These are phyloP conservation scores for Aphidius colemani DNA, from an alignment of 2,888 invertebrate genomes.

Conservation along the genomic window DNA sequence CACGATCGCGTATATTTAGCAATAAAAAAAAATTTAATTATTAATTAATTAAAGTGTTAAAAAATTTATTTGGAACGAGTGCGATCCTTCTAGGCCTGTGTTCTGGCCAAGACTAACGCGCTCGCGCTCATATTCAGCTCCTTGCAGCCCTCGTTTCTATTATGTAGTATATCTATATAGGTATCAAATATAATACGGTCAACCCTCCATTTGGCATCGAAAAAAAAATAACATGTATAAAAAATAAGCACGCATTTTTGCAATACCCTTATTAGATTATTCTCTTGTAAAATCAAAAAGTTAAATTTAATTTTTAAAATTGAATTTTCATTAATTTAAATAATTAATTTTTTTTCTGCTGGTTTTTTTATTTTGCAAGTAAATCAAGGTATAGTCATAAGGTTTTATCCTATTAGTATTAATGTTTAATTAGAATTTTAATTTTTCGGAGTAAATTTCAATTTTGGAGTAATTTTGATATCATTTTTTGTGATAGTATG, in stretches of 20 bases:
- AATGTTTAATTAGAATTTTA: no score
- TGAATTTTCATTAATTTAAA: no score
- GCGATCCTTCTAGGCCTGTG: constrained; percentile 58
- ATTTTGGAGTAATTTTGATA: no score
- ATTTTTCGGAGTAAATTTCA: no score
- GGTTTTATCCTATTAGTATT: no score
- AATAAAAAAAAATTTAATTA: not conserved
- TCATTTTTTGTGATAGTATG: no score
- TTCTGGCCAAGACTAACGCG: constrained; percentile 60
- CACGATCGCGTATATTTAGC: not conserved
- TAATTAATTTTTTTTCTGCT: no score
- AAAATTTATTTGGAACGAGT: constrained; percentile 23
- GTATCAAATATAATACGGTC: constrained; percentile 40
- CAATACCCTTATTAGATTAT: constrained; percentile 48
- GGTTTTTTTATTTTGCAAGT: no score
- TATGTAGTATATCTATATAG: not conserved
- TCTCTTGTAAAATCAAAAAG: constrained; percentile 34
- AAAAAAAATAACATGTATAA: not conserved
- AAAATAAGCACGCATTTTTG: constrained; percentile 51
- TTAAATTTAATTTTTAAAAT: not conserved
- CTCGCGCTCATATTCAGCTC: constrained; percentile 49
- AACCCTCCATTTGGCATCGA: constrained; percentile 50
- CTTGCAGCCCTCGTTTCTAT: constrained; percentile 10
- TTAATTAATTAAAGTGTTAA: not conserved
- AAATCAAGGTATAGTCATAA: no score